Conservation (phyloP, 1,140 invertebrate genomes). For the Patella vulgata region DNA sequence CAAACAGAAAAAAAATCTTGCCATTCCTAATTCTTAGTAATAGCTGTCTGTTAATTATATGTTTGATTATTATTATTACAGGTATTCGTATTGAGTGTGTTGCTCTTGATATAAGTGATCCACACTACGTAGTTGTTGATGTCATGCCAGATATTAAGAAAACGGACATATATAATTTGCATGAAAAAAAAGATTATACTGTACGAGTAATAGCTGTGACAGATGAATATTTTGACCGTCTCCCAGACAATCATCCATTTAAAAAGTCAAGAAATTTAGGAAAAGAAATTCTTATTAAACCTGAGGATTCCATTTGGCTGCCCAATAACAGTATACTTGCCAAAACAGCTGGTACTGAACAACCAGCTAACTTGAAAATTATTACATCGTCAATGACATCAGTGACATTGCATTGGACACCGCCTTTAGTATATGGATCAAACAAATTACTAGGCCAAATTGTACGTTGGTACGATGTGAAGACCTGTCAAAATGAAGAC, state of each 20-base stretch:
- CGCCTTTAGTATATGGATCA: constrained; percentile 61
- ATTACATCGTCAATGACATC: constrained; percentile 51
- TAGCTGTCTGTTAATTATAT: no score
- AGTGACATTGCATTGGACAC: constrained; percentile 58
- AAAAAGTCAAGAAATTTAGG: constrained; percentile 55
- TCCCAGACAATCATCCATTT: constrained; percentile 56
- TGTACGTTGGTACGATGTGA: constrained; percentile 61
- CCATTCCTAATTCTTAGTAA: no score
- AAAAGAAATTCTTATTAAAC: constrained; percentile 40
- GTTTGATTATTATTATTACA: constrained; percentile 33
- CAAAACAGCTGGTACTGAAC: constrained; percentile 64
- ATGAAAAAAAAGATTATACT: constrained; percentile 64
- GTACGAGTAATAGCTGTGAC: constrained; percentile 64
- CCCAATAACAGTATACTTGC: constrained; percentile 57
- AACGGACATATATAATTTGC: constrained; percentile 54
- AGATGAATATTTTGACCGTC: constrained; percentile 65
- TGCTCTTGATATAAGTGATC: constrained; percentile 50
- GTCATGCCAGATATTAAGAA: constrained; percentile 56
- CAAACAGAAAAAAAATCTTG: no score
- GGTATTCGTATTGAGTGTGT: constrained; percentile 62
- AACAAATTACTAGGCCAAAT: constrained; percentile 60
- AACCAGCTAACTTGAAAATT: constrained; percentile 57
- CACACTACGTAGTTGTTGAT: constrained; percentile 50
- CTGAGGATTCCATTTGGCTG: constrained; percentile 62
- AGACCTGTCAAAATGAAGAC: constrained; percentile 33